These are phyloP conservation scores for Sinodicranocentrus sp. DNA, from an alignment of 2,888 invertebrate species.

Conservation along the genomic window DNA sequence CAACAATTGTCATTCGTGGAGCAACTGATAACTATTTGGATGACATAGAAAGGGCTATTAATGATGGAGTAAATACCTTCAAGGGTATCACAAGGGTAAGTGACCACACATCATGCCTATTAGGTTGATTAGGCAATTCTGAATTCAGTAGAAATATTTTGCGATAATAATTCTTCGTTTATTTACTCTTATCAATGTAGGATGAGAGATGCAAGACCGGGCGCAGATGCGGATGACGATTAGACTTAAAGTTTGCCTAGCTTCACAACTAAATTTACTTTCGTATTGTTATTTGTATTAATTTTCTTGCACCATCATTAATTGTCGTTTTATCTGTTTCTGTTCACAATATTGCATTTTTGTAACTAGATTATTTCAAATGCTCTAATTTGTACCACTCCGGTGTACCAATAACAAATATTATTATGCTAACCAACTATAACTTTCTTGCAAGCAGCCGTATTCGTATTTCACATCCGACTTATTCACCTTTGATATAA, in stretches of 20 bases:
- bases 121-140: background rate
- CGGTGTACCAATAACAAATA: too few species aligned
- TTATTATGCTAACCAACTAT: too few species aligned
- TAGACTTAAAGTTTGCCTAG: constrained; percentile 43
- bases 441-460: too few species aligned
- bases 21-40: constrained; percentile 99
- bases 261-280: too few species aligned
- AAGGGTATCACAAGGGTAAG: constrained; percentile 87
- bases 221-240: constrained; percentile 79
- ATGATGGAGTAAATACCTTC: constrained; percentile 99
- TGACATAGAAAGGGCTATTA: constrained; percentile 98
- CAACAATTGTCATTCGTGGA: constrained; percentile 96
- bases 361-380: too few species aligned
- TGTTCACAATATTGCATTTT: background rate
- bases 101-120: background rate
- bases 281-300: constrained; percentile 2
- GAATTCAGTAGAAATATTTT: too few species aligned
- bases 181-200: too few species aligned
- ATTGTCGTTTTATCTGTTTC: background rate
- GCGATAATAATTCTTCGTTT: too few species aligned
- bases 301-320: constrained; percentile 7
- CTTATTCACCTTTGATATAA: too few species aligned
- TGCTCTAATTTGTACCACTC: too few species aligned
- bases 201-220: constrained; percentile 81
- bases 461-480: too few species aligned